These are phyloP conservation scores for Gymnosoma rotundatum DNA, from an alignment of 2,888 invertebrate genomes.

Conservation along the genomic window DNA sequence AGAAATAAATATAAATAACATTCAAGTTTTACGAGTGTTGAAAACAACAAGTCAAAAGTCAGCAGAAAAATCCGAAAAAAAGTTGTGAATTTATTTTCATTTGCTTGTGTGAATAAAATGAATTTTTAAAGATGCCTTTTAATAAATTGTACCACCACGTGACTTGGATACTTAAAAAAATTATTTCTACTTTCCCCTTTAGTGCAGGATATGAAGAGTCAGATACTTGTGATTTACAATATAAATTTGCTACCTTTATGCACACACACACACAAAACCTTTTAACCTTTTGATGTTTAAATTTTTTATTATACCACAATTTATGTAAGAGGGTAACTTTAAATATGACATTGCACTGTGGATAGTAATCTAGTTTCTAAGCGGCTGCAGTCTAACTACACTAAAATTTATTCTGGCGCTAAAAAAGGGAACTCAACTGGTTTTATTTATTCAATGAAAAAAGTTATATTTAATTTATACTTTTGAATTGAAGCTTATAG, in stretches of 20 bases:
- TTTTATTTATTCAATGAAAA: too few relatives aligned
- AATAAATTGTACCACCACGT: constrained; percentile 41
- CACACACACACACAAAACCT: neutral
- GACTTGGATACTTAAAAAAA: constrained; percentile 30
- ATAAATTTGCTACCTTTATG: constrained; percentile 23
- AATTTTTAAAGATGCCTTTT: constrained; percentile 37
- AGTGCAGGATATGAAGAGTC: neutral
- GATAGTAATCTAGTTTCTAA: too few relatives aligned
- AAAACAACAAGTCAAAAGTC: constrained; percentile 27
- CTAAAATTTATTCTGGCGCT: too few relatives aligned
- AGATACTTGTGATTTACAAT: constrained; percentile 47
- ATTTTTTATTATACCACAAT: neutral
- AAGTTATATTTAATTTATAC: too few relatives aligned
- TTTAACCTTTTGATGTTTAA: neutral
- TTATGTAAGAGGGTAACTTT: neutral
- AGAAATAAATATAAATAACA: too few relatives aligned
- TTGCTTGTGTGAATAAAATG: constrained; percentile 16
- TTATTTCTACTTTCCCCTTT: constrained; percentile 16
- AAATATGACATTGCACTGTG: neutral
- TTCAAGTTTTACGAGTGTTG: too few relatives aligned
- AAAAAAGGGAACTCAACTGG: too few relatives aligned
- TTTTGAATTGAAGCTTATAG: too few relatives aligned
- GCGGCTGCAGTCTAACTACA: too few relatives aligned
- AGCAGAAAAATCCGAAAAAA: constrained; percentile 7
- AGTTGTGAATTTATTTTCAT: constrained; percentile 17